Evolutionary conservation across 2,797 vertebrate genomes (phyloP), one percentile per base, ranked within the genome.

Genomic region (Coregonus sp.): DNA sequence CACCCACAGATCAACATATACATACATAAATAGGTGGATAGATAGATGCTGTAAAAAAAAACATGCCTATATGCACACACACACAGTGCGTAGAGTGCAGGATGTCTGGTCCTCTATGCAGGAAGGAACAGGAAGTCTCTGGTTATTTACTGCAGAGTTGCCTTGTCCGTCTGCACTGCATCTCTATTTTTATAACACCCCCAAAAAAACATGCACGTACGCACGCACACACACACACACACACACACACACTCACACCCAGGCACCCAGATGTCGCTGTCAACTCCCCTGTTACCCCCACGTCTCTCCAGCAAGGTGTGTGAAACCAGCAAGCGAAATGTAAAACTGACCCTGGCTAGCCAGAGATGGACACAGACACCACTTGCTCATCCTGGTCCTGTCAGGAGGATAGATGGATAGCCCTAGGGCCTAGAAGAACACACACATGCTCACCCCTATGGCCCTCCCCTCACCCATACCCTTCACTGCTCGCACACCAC

Each of bases 61-160:
- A 25, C 25, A 25, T 25, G 25, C 25, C 25, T 25, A 25, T 25
- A 25, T 25, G 16, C 29, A 74, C 69, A 70, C 52, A 67, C 65
- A 59, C 66, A 65, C 52, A 59, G 79, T 85, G 76, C 51, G 72
- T 35, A 33, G 61, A 63, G 11, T 78, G 78, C 52, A 74, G 52
- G 37, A 50, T 50, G 65, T 40, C 15, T 65, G 0, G 33, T 29
- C 73, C 83, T 37, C 68, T 35, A 35, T 31, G 40, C 85, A 87
- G 86, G 86, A 90, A 92, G 89, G 87, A 91, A 90, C 84, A 92
- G 89, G 87, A 91, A 89, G 85, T 85, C 66, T 18, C 1, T 61
- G 63, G 72, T 67, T 75, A 73, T 37, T 69, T 68, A 84, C 52
- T 81, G 75, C 81, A 81, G 51, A 67, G 80, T 54, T 72, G 78